phyloP scores from a whole-genome alignment of 2,797 vertebrate species.

The Chaetodon trifasciatus region DNA sequence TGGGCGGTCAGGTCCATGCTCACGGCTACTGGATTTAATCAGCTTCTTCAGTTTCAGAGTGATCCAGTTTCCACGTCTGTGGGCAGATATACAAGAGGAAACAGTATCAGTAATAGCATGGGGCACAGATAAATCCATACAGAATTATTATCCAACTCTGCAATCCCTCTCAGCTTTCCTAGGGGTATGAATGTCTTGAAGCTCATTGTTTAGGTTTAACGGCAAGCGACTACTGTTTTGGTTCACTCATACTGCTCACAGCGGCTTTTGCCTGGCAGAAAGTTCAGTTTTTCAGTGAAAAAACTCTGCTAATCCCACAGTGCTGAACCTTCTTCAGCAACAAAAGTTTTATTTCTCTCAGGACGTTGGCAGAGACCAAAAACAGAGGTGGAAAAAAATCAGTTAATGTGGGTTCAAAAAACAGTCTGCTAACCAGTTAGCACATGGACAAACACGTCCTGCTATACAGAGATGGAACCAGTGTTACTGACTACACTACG shows the following conservation, averaged over 20 bases:
- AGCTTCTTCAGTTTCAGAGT: conserved; percentile 97
- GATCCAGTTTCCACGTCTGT: conserved; percentile 98
- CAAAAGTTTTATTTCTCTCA: neutral
- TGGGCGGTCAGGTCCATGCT: conserved; percentile 81
- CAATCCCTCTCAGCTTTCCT: neutral
- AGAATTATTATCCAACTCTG: neutral
- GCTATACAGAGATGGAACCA: neutral
- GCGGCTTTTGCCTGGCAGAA: neutral
- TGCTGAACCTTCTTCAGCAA: neutral
- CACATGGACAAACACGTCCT: neutral
- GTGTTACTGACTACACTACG: too few relatives aligned
- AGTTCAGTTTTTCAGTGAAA: neutral
- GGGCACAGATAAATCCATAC: neutral
- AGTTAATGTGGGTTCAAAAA: neutral
- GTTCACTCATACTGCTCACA: neutral
- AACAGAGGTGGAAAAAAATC: neutral
- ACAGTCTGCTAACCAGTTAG: neutral
- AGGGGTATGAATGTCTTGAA: neutral
- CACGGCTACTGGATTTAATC: conserved; percentile 94
- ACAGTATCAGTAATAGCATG: neutral
- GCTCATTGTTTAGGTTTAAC: neutral
- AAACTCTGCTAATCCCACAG: neutral
- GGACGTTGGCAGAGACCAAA: neutral
- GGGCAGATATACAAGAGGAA: conserved; percentile 4
- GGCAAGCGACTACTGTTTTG: neutral